phyloP scores from a whole-genome alignment of 2,113 vertebrate genomes.

The Thamnophis sirtalis region DNA sequence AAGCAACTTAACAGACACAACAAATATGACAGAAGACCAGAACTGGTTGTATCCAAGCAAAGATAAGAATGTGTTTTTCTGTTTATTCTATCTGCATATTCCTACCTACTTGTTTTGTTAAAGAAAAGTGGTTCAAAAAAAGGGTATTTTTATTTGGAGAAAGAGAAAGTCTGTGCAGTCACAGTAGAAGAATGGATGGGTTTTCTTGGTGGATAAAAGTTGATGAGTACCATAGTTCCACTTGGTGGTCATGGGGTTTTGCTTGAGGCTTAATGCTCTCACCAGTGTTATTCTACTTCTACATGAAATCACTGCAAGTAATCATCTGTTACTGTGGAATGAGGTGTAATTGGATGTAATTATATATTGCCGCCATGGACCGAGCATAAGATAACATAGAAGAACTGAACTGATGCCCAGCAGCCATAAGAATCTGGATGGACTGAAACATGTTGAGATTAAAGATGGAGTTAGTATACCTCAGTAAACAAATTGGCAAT shows the following conservation, averaged over 20 bases:
- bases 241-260: neutral
- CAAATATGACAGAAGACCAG: neutral
- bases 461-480: neutral
- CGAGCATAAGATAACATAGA: neutral
- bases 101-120: neutral
- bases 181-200: neutral
- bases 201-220: neutral
- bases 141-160: neutral
- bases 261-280: neutral
- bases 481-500: neutral
- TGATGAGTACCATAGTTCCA: neutral
- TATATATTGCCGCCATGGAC: neutral
- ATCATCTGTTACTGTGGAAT: neutral
- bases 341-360: neutral
- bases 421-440: neutral
- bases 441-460: neutral
- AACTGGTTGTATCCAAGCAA: neutral
- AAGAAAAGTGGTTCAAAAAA: neutral
- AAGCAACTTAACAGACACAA: neutral
- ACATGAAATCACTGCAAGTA: neutral
- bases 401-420: neutral
- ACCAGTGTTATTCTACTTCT: neutral
- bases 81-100: neutral
- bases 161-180: neutral
- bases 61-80: neutral